Conservation (phyloP, 2,888 invertebrate species). For the Aleiodes alternator region DNA sequence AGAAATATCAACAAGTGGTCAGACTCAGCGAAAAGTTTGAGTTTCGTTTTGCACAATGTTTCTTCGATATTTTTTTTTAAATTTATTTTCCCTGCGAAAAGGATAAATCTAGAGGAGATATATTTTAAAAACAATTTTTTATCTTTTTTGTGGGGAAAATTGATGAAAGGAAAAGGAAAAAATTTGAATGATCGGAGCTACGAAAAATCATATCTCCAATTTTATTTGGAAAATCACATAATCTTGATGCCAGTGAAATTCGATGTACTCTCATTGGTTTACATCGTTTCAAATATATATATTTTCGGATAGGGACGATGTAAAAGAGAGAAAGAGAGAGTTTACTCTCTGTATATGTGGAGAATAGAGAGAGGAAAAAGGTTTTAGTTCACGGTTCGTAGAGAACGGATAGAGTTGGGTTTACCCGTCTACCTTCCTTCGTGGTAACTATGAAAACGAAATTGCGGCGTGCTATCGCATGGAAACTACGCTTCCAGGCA, state of each 20-base stretch:
- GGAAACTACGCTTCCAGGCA: conserved; percentile 63
- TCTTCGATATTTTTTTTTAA: too few species aligned
- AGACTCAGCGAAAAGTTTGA: background rate
- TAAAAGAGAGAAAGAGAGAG: conserved; percentile 27
- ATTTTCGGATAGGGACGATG: conserved; percentile 8
- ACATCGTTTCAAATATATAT: conserved; percentile 19
- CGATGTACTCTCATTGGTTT: conserved; percentile 15
- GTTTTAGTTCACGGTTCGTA: conserved; percentile 34
- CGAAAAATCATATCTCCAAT: background rate
- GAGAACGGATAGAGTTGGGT: conserved; percentile 38
- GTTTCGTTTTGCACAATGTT: too few species aligned
- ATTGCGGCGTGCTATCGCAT: conserved; percentile 66
- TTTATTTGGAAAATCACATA: conserved; percentile 2
- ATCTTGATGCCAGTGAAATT: conserved; percentile 11
- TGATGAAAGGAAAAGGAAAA: background rate
- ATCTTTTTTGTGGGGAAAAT: background rate
- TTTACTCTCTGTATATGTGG: conserved; percentile 43
- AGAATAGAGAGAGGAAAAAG: conserved; percentile 15
- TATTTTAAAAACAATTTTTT: too few species aligned
- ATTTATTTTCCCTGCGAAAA: too few species aligned
- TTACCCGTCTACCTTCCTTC: conserved; percentile 50
- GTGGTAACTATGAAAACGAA: conserved; percentile 62
- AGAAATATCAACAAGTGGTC: conserved; percentile 17
- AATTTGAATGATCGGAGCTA: too few species aligned
- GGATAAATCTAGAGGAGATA: too few species aligned